Evolutionary conservation across 2,113 vertebrate species (phyloP).

Genomic region (Phocoena phocoena): DNA sequence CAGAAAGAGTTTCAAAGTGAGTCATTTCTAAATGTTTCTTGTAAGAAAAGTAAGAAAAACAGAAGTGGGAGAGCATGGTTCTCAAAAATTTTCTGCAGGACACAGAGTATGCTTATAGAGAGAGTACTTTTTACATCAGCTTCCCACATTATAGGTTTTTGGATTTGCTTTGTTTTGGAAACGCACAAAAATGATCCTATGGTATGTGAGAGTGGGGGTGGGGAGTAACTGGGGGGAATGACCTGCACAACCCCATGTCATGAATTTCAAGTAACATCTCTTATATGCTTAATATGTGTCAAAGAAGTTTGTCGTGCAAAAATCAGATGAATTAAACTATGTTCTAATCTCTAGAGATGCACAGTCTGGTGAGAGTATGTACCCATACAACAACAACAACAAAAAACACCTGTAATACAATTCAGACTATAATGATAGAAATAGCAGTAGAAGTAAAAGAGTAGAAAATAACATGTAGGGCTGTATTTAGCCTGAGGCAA

Average conservation of each 20-base stretch:
- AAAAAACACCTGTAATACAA: neutral
- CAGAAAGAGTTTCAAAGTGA: conserved; percentile 39
- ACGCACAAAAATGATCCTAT: neutral
- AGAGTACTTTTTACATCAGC: neutral
- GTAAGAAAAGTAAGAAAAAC: conserved; percentile 35
- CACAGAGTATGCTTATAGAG: neutral
- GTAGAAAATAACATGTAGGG: neutral
- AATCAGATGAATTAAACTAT: neutral
- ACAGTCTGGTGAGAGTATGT: neutral
- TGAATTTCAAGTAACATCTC: neutral
- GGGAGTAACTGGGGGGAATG: neutral
- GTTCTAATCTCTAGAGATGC: neutral
- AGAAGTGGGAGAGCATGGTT: neutral
- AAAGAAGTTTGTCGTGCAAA: neutral
- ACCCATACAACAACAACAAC: neutral
- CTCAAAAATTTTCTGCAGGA: neutral
- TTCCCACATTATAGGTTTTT: neutral
- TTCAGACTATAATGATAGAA: neutral
- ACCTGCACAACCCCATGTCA: neutral
- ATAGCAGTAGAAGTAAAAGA: neutral
- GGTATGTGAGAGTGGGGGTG: neutral
- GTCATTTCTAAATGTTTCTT: conserved; percentile 46
- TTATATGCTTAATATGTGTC: neutral
- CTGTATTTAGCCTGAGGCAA: neutral
- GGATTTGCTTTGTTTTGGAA: neutral